Evolutionary conservation across 2,888 invertebrate species (phyloP), one percentile per base, ranked within the genome.

Genomic region (Calameuta filiformis): DNA sequence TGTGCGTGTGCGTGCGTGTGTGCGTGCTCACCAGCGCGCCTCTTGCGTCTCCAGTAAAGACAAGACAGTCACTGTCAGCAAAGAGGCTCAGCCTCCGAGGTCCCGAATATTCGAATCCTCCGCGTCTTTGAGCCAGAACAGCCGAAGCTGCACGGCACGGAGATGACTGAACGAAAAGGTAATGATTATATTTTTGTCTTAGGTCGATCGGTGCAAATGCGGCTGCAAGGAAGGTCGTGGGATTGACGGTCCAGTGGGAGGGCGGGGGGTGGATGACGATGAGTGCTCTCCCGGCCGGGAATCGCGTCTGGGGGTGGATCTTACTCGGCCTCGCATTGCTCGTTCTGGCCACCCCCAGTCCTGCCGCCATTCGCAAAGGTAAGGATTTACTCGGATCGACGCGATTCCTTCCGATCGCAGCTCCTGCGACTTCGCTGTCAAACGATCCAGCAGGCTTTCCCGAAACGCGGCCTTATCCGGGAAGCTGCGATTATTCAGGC

Each of bases 351-450:
- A 90, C 88, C 85, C 90, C 90, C 79, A 90, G 90, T 86, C 91
- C 90, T 77, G 90, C 91, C 76, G 88, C 89, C 78, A 86, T 88
- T 79, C 90, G 90, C 83, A 90, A 90, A 88, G 90, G 91, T 91
- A 87, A 90, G 86, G 81, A 35, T 35, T 35, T 35, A 3, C 83
- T 77, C 80, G 85, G 83, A 87, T 79, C 79, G 31, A 6, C 30
- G 31, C 4, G 1, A 40, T 40, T 31, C 77, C 37, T 81, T 56
- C 76, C 78, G 79, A 81, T 83, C 82, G 77, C 81, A 76, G 35
- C n/a, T 69, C 69, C 1, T 15, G 69, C 69, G 69, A 69, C 69
- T 30, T 33, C 11, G 0, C 4, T 69, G 30, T 11, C 15, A 1
- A 40, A 15, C 15, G 1, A 40, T 40, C 40, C 15, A 4, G 4